Conservation (phyloP, 2,113 vertebrate species). For the Ammodytes dubius region DNA sequence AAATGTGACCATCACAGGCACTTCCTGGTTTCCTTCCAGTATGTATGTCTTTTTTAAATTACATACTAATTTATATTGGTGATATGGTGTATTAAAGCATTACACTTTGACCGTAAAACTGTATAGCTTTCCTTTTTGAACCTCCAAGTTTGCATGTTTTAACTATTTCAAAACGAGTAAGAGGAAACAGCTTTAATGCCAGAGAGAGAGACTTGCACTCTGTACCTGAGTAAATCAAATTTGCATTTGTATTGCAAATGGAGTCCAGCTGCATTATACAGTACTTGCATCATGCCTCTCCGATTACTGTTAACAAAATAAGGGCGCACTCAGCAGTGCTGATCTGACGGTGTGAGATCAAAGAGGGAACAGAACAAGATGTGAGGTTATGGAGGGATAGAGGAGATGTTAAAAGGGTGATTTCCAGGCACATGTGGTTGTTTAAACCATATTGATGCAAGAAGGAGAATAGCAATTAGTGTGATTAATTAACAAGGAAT, state of each 20-base stretch:
- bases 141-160: background rate
- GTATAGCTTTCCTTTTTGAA: background rate
- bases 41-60: no score
- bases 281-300: slow-evolving; percentile 54
- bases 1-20: no score
- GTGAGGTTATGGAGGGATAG: background rate
- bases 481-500: background rate
- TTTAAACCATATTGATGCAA: background rate
- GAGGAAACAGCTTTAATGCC: slow-evolving; percentile 28
- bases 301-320: slow-evolving; percentile 61
- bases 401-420: background rate
- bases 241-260: slow-evolving; percentile 50
- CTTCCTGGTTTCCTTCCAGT: no score
- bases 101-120: slow-evolving; percentile 2
- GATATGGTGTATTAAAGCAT: background rate
- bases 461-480: background rate
- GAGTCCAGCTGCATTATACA: slow-evolving; percentile 55
- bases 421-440: slow-evolving; percentile 9
- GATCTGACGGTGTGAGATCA: slow-evolving; percentile 54
- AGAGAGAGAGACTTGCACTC: slow-evolving; percentile 32
- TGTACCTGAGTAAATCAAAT: slow-evolving; percentile 55
- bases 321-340: slow-evolving; percentile 19
- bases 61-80: background rate
- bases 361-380: slow-evolving; percentile 37
- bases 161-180: slow-evolving; percentile 28